Base-by-base conservation (phyloP, 2,797 vertebrate species). In the Lutjanus argentimaculatus region DNA sequence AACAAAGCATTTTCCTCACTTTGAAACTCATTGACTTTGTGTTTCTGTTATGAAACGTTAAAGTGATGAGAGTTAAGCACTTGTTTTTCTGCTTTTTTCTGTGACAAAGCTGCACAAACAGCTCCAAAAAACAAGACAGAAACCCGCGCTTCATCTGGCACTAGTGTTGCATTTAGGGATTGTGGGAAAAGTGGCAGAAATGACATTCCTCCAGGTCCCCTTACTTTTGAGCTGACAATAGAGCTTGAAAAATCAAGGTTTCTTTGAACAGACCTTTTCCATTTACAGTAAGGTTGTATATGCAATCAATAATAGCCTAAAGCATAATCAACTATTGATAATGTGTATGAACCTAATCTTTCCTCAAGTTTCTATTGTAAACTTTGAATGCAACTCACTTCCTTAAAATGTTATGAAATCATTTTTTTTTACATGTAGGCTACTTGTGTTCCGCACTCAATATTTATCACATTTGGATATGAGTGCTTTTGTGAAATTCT, bases 121-220 rank as follows among this genome's bases (percentile, higher is more conserved):
- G 36, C 51, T 79, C 59, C 1, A 81, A 85, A 85, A 59, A 78
- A 78, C 76, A 74, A 83, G 68, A 59, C 36, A 83, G 74, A 83
- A 83, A 79, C 80, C 85, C 74, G 81, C 74, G 46, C 49, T 79
- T 84, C 74, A 71, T 57, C 74, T 67, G 61, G 46, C 52, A 72
- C 46, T 17, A 1, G 46, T 75, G 91, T 36, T 88, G 91, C 91
- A 11, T 94, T 94, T 74, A 85, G 0, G n/a, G 42, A 13, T 8
- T 52, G 30, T 85, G 53, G 75, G 82, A 92, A 86, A 70, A 0
- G 8, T 72, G 21, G 70, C 0, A 13, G 1, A 69, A 56, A 69
- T 46, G 0, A 48, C 0, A 6, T 56, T 51, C 11, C 21, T 21
- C 6, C 7, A 13, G 6, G 13, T 17, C 14, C 0, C 4, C 19